These are phyloP conservation scores for Dinocampus coccinellae DNA, from an alignment of 2,888 invertebrate species.

Conservation along the genomic window DNA sequence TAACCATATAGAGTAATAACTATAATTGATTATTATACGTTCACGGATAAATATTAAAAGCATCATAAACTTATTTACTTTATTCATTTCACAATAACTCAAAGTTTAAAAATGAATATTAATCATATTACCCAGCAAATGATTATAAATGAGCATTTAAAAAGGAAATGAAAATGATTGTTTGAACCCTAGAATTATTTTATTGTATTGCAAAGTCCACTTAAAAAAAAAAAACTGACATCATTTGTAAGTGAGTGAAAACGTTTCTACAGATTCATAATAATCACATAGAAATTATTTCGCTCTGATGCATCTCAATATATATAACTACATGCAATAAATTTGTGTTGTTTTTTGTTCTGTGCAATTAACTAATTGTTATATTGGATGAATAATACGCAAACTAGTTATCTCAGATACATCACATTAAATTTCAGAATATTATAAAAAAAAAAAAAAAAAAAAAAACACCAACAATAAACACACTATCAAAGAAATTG, in stretches of 20 bases:
- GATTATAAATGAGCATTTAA: not conserved
- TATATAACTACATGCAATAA: not conserved
- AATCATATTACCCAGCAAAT: not conserved
- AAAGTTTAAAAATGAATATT: not conserved
- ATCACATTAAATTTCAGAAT: not conserved
- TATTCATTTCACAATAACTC: not conserved
- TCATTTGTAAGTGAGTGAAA: not conserved
- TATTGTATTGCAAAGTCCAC: not conserved
- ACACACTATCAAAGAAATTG: slow-evolving; percentile 22
- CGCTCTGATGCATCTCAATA: not conserved
- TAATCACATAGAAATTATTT: not conserved
- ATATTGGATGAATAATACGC: not conserved
- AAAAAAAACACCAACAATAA: not conserved
- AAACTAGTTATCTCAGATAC: not conserved
- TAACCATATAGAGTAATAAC: too few relatives aligned
- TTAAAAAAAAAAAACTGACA: not conserved
- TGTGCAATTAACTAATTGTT: not conserved
- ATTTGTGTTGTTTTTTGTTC: not conserved
- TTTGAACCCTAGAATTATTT: not conserved
- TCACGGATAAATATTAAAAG: not conserved
- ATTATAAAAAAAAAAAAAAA: not conserved
- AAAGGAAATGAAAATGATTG: not conserved
- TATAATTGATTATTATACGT: not conserved
- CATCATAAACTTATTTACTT: not conserved
- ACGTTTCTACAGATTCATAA: not conserved